Evolutionary conservation across 2,113 vertebrate genomes (phyloP).

Genomic region (Macquaria australasica): DNA sequence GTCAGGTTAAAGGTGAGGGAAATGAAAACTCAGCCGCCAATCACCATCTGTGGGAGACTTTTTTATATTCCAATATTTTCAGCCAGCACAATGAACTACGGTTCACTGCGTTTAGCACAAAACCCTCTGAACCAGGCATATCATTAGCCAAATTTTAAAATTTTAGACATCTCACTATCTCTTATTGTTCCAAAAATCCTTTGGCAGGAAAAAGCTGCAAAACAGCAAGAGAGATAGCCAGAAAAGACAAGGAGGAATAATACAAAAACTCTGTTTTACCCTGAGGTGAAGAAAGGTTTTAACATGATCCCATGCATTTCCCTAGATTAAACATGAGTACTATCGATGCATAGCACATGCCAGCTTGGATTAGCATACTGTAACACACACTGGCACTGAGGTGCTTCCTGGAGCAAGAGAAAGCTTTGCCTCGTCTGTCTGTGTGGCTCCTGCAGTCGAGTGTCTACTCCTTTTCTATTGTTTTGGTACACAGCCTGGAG

Average conservation of each 20-base stretch:
- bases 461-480: neutral
- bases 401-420: neutral
- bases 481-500: neutral
- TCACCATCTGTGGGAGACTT: neutral
- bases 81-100: neutral
- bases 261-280: neutral
- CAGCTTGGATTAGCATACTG: slow-evolving; percentile 28
- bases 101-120: neutral
- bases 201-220: slow-evolving; percentile 28
- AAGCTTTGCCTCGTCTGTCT: neutral
- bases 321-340: slow-evolving; percentile 22
- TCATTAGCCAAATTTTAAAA: neutral
- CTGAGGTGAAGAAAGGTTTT: slow-evolving; percentile 10
- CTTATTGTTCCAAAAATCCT: slow-evolving; percentile 18
- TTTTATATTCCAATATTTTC: neutral
- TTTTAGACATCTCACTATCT: neutral
- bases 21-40: neutral
- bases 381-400: slow-evolving; percentile 7
- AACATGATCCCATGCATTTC: slow-evolving; percentile 6
- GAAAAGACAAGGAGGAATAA: neutral
- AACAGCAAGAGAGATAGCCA: neutral
- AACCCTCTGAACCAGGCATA: neutral
- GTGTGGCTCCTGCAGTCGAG: slow-evolving; percentile 6
- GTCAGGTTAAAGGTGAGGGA: neutral
- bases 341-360: neutral